Evolutionary conservation across 2,797 vertebrate species (phyloP), one percentile per base, ranked within the genome.

Genomic region (Chiroxiphia lanceolata): DNA sequence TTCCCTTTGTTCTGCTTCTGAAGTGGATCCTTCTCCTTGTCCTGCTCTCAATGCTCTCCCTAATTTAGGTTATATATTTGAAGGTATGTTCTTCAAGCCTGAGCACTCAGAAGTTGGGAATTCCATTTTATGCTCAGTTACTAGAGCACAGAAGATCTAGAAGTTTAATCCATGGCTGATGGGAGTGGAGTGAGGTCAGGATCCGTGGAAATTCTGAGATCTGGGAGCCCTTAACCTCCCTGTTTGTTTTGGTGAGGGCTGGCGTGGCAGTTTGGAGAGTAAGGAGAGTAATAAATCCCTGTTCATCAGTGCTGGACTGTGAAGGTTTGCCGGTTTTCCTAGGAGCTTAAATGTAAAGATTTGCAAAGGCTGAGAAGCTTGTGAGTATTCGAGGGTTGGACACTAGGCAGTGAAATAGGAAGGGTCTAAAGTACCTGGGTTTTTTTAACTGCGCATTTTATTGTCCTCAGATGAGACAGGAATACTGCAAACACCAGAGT

Each of bases 101-200:
- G 19, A 59, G 23, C 20, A 25, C n/a, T 8, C 42, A 22, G 27
- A 65, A 71, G 19, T 8, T 68, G 70, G 21, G 45, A 68, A 18
- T 83, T 80, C 12, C 5, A 10, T 38, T 10, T 1, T 0, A 15
- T 7, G 6, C 26, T 68, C 25, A 15, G 6, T 14, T 65, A 34
- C 31, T 67, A 84, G 74, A 71, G 23, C 34, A 11, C 9, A 34
- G 76, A 54, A 53, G 29, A 53, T 16, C 22, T 36, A 61, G 31
- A 60, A 53, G 23, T 51, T n/a, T 67, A 5, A 22, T 29, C 56
- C 0, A 0, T 53, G 34, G 8, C 53, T n/a, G 51, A 9, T 1
- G 2, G n/a, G 27, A 59, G 10, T 7, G 15, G 25, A 60, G 31
- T 0, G 2, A 70, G 44, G 31, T 34, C 23, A 67, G 56, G 45